Base-by-base conservation (phyloP, 2,797 vertebrate genomes). In the Chromis chromis region DNA sequence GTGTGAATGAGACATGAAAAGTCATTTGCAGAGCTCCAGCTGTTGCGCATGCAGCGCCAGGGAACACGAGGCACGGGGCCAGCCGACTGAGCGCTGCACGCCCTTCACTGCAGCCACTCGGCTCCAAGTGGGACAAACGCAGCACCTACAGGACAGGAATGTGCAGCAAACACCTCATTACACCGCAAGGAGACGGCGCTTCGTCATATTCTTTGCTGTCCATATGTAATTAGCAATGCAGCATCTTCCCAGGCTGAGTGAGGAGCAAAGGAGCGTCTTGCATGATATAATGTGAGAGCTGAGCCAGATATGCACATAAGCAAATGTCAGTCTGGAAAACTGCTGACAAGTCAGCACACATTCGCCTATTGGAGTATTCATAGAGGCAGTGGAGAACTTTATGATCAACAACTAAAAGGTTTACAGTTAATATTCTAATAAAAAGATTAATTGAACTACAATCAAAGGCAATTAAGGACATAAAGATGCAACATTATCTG, bases 21-120 rank as follows among this genome's bases (percentile, higher is more conserved):
- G 31, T 40, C 21, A 39, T 76, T 49, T 73, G 74, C 58, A 44
- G 54, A 77, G 55, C 53, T 85, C 76, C 85, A 91, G 86, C 86
- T 88, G 88, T 78, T 87, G 78, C 25, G 40, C 21, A 16, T 11
- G 3, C 36, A 68, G 25, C n/a, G 28, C 71, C 56, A 66, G 71
- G 24, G 61, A 81, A 79, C 65, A 75, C 10, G 50, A 72, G 82
- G 78, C 83, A 19, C 11, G 16, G 58, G 52, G 66, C 81, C 79
- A 79, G 57, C 69, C 55, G 33, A 74, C 46, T n/a, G 46, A 17
- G 44, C 44, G 44, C 46, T 48, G 46, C 46, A 48, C 71, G 25
- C 78, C 73, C 70, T 69, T 67, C 66, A 1, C 79, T 61, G 1
- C 69, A 78, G 71, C 77, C 74, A 66, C 42, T 79, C 67, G 54